Evolutionary conservation across 1,140 invertebrate species (phyloP), one percentile per base, ranked within the genome.

Genomic region (Bombus consobrinus): DNA sequence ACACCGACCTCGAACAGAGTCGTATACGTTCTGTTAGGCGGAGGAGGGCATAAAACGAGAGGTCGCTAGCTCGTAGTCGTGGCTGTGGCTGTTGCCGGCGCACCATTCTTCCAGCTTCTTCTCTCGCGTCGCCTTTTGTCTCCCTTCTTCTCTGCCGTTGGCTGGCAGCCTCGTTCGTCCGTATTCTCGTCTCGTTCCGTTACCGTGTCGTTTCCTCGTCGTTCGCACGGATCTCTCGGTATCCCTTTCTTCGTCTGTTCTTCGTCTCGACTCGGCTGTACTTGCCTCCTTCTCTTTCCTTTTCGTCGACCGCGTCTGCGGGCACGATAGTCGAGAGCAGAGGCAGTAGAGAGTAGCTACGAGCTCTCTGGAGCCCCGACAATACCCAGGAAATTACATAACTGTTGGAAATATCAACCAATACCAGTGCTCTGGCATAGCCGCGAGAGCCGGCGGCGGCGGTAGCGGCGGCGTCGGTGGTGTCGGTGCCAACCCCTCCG

Each of bases 301-400:
- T 73, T 78, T 57, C 66, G 64, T 43, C 59, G 69, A 71, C 72
- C 93, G 93, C 94, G 93, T 94, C 93, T 93, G 93, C 93, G 94
- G 75, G 39, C 91, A 93, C 92, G 94, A 94, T 93, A 93, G 93
- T 91, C 57, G 92, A 89, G 92, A 91, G 92, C 87, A 90, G 90
- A 92, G 93, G 91, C 88, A 91, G 81, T 34, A n/a, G 47, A 76
- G 81, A 90, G 86, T 81, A 86, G 82, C 71, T 87, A 79, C 59
- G 77, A 88, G 87, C 89, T 87, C 87, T 88, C 87, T 84, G 84
- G 89, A 90, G 89, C 71, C 81, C 84, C 89, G 88, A 95, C 95
- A 95, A 95, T 95, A 94, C 92, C 94, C 94, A 95, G 95, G 95
- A 95, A 95, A 95, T 95, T 95, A 95, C 95, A 95, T 95, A 95